Base-by-base conservation (phyloP, 2,888 invertebrate species). In the Pelosia muscerda region DNA sequence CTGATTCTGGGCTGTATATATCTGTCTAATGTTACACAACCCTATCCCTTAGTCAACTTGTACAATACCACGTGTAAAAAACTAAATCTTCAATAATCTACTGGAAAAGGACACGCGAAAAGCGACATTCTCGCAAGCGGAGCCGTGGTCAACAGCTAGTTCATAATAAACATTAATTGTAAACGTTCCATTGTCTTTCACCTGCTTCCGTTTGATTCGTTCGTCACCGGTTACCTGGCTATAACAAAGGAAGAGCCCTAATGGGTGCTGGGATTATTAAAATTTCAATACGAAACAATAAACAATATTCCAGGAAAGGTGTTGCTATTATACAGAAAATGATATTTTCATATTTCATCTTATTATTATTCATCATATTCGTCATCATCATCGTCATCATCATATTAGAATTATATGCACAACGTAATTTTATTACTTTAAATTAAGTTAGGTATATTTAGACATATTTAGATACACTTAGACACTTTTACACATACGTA, bases 271-370 rank as follows among this genome's bases (percentile, higher is more conserved):
- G 49, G n/a, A 49, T 49, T 49, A 49, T 49, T n/a, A 49, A 49
- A 49, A 49, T 49, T 49, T n/a, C 49, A n/a, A 49, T 49, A 49
- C 49, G n/a, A 8, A n/a, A 49, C n/a, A n/a, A 49, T 49, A 49
- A 49, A 49, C 19, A 49, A n/a, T 49, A 3, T 49, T 49, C 2
- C n/a, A n/a, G n/a, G 49, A n/a, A n/a, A 49, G n/a, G 49, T 9
- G 19, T 49, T 49, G 19, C 9, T n/a, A 49, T 19, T n/a, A 49
- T 49, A n/a, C 8, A n/a, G 49, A 49, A 49, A 49, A 49, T 49
- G 49, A n/a, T n/a, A n/a, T n/a, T 49, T n/a, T 49, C 19, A n/a
- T 49, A 49, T 49, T n/a, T 49, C n/a, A n/a, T n/a, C n/a, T n/a
- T n/a, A n/a, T n/a, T n/a, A n/a, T n/a, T n/a, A n/a, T n/a, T n/a